Evolutionary conservation across 2,888 invertebrate species (phyloP).

Genomic region (Trissolcus brochymenae): DNA sequence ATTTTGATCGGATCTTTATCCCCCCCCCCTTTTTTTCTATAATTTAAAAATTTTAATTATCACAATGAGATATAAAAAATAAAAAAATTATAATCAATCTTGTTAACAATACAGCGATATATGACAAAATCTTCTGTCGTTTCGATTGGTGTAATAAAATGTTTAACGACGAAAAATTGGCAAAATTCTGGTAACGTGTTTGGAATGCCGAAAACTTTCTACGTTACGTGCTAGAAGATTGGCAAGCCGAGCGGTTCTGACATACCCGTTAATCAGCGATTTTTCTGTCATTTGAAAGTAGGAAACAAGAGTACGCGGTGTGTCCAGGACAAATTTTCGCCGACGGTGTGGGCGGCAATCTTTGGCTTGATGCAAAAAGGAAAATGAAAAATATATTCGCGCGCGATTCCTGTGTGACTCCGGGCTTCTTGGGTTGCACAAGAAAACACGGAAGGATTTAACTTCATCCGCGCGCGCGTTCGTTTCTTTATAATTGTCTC

Average conservation of each 20-base stretch:
- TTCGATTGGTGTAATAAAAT: too few species aligned
- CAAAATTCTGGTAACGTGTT: too few species aligned
- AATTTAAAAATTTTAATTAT: too few species aligned
- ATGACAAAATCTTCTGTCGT: too few species aligned
- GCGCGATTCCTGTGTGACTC: constrained; percentile 6
- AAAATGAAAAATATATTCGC: constrained; percentile 13
- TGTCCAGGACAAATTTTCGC: constrained; percentile 34
- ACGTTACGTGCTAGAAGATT: constrained; percentile 43
- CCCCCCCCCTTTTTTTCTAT: too few species aligned
- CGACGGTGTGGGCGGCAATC: constrained; percentile 37
- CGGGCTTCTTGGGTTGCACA: constrained; percentile 12
- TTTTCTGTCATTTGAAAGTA: constrained; percentile 48
- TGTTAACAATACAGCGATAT: too few species aligned
- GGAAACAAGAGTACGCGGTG: constrained; percentile 19
- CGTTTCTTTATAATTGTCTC: constrained; percentile 45
- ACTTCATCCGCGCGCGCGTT: constrained; percentile 1
- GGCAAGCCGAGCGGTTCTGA: not conserved
- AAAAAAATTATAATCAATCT: too few species aligned
- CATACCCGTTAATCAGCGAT: constrained; percentile 31
- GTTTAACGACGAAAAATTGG: not conserved
- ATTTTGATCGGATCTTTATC: not conserved
- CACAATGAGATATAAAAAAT: too few species aligned
- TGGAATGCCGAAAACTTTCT: constrained; percentile 31
- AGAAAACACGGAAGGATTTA: constrained; percentile 48
- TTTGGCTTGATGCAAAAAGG: constrained; percentile 26